Evolutionary conservation across 1,140 invertebrate genomes (phyloP).

Genomic region (Cardiocondyla obscurior): DNA sequence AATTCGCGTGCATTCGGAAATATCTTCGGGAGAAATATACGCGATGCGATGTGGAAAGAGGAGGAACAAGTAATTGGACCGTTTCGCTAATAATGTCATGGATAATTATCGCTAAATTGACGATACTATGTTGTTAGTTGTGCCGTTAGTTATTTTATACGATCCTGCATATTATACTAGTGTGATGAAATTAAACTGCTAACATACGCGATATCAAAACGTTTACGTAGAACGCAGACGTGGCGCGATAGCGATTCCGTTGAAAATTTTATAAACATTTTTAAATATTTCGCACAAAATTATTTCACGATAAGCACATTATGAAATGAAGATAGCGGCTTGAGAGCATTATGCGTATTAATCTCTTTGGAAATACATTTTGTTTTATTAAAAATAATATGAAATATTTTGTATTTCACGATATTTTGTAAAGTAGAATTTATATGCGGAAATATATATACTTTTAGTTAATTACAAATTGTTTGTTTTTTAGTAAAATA

Average conservation of each 20-base stretch:
- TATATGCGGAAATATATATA: not conserved
- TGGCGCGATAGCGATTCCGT: not conserved
- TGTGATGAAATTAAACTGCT: constrained; percentile 5
- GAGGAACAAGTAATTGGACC: constrained; percentile 19
- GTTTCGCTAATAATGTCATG: constrained; percentile 43
- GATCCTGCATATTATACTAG: constrained; percentile 18
- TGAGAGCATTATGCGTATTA: not conserved
- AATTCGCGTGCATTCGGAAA: constrained; percentile 10
- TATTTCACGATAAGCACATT: not conserved
- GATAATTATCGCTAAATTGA: constrained; percentile 58
- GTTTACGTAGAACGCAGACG: not conserved
- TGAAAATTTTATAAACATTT: not conserved
- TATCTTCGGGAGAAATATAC: constrained; percentile 16
- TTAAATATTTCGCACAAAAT: not conserved
- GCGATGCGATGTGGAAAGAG: not conserved
- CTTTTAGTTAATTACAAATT: not conserved
- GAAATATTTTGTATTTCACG: too few relatives aligned
- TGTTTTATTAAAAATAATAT: not conserved
- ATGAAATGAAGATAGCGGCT: not conserved
- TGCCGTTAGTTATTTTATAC: constrained; percentile 61
- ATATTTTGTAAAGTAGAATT: not conserved
- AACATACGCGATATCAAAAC: constrained; percentile 4
- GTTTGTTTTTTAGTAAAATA: too few relatives aligned
- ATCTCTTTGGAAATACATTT: not conserved
- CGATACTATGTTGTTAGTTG: constrained; percentile 63